Base-by-base conservation (phyloP, 2,113 vertebrate species). In the Muscicapa adusta region DNA sequence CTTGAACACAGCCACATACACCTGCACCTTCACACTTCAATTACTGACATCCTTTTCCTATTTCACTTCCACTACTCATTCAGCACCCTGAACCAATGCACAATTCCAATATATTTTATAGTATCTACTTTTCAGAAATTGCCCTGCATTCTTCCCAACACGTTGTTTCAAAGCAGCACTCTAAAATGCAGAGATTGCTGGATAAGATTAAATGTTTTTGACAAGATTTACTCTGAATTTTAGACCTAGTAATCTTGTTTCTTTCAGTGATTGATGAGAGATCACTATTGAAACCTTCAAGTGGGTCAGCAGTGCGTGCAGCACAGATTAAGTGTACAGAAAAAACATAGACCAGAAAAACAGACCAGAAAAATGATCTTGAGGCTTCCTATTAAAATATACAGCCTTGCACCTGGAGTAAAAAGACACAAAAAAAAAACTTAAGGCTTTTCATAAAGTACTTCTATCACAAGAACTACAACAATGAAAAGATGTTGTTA, bases 201-300 rank as follows among this genome's bases (percentile, higher is more conserved):
- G 31, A 60, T 42, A 87, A 85, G 70, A 91, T 84, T 67, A 91
- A 92, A 91, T 63, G 45, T 3, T 80, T 96, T 74, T 74, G 43
- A 75, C 75, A 89, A 78, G 65, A 79, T 66, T 42, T 71, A 63
- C 66, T 71, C 53, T 45, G 58, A 76, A 73, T 85, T 93, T 94
- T 58, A 86, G 56, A 74, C 38, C 25, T 8, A 4, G 47, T 63
- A 89, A 88, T 79, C 71, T 91, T 61, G 33, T 79, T 96, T 89
- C 57, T 82, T 82, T 79, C 57, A 91, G 73, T 82, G 89, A 91
- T 42, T 91, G 85, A 94, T 82, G 66, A 91, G n/a, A 87, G 19
- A 85, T 78, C 61, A 29, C 53, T 63, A 38, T 6, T 91, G 81
- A 87, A 96, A 68, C 58, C 74, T 95, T 94, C 74, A 85, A 94